Evolutionary conservation across 1,140 invertebrate genomes (phyloP), one percentile per base, ranked within the genome.

Genomic region (Armadillidium nasatum): DNA sequence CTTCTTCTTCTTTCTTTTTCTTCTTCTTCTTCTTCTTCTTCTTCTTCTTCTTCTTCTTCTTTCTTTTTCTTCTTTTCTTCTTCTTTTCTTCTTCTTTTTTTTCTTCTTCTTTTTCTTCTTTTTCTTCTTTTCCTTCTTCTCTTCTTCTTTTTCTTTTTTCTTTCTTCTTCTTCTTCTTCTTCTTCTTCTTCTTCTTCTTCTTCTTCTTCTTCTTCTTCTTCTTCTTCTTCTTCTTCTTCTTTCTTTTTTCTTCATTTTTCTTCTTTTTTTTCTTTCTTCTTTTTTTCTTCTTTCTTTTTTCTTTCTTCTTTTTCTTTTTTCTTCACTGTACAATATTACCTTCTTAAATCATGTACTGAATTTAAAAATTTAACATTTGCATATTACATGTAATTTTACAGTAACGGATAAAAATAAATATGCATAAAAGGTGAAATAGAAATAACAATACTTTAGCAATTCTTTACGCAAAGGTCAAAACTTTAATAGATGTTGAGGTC

Each of bases 81-180:
- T 23, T 74, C 46, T 74, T 60, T 73, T 22, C 1, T 19, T 23
- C n/a, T 72, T 44, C 45, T 19, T 23, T 19, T 72, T 19, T 72
- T 10, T 72, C 71, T 33, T 44, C 44, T 44, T 72, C 71, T 72
- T 44, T 10, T 22, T 21, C 22, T 10, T 9, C 19, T 21, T 22
- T 22, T 72, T 19, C 19, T 50, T 44, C 10, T 44, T 7, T 23
- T n/a, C 10, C 43, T n/a, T 69, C 10, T n/a, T 23, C 22, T 21
- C 68, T 70, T 21, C 19, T 21, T 15, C 11, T 70, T 22, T 70
- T 70, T 70, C 22, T 21, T 70, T 22, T 70, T 22, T 70, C 19
- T 9, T 71, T 0, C 33, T 21, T 71, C 4, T 4, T 43, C n/a
- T 50, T 21, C 60, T 19, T 21, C 43, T 10, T 43, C 6, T 23